Evolutionary conservation across 2,888 invertebrate species (phyloP).

Genomic region (Aspidiotus rigidus): DNA sequence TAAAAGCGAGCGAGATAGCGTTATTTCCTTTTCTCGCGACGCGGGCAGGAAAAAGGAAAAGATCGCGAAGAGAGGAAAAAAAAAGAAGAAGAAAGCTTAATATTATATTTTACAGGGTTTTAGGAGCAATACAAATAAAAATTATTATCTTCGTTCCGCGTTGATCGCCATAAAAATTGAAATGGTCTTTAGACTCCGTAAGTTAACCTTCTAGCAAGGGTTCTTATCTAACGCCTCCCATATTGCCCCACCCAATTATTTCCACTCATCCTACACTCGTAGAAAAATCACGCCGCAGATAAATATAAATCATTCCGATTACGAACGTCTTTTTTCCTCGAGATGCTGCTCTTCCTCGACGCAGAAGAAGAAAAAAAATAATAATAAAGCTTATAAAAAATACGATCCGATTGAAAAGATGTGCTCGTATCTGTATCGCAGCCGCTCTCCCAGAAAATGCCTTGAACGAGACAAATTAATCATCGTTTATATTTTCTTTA

Average conservation of each 20-base stretch:
- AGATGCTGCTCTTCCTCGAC: slow-evolving; percentile 3
- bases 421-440: slow-evolving; percentile 4
- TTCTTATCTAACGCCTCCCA: slow-evolving; percentile 39
- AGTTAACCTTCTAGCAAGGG: slow-evolving; percentile 35
- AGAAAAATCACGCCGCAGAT: slow-evolving; percentile 37
- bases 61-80: slow-evolving; percentile 3
- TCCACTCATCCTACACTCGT: slow-evolving; percentile 35
- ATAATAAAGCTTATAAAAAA: slow-evolving; percentile 34
- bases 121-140: slow-evolving; percentile 33
- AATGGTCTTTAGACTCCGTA: slow-evolving; percentile 35
- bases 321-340: slow-evolving; percentile 37
- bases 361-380: slow-evolving; percentile 18
- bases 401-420: slow-evolving; percentile 20
- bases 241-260: slow-evolving; percentile 38
- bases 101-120: slow-evolving; percentile 34
- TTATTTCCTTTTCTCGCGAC: not conserved
- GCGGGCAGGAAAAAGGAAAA: slow-evolving; percentile 1
- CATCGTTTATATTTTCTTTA: too few relatives aligned
- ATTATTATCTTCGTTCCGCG: slow-evolving; percentile 25
- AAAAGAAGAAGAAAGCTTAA: slow-evolving; percentile 21
- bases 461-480: too few relatives aligned
- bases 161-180: slow-evolving; percentile 38
- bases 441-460: too few relatives aligned
- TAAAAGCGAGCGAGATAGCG: slow-evolving; percentile 1
- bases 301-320: slow-evolving; percentile 39